These are phyloP conservation scores for Crossaster papposus DNA, from an alignment of 53 echinoderm and acorn worm species.

Conservation along the genomic window DNA sequence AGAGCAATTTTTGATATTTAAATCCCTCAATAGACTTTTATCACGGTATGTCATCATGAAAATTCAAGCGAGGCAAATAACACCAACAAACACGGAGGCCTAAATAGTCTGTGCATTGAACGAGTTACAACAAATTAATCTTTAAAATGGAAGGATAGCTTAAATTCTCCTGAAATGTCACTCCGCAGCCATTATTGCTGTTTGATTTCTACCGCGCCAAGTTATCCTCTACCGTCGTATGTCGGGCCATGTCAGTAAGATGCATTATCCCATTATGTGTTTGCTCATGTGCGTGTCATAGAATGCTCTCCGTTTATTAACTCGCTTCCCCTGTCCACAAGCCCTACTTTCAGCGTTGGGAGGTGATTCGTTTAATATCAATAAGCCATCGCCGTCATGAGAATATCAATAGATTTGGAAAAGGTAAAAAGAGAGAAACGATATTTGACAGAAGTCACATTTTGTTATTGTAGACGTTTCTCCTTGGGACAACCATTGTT, in stretches of 20 bases:
- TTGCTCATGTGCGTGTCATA: constrained; percentile 4
- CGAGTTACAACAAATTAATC: no score
- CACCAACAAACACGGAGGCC: no score
- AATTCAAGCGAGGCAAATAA: no score
- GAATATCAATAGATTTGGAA: neutral
- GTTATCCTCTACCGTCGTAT: neutral
- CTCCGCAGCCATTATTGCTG: neutral
- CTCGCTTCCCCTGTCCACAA: neutral
- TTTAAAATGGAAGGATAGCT: no score
- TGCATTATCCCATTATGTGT: neutral
- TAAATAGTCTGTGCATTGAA: no score
- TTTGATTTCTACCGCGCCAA: neutral
- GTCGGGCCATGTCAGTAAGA: neutral
- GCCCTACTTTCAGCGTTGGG: neutral
- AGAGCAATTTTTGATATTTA: neutral
- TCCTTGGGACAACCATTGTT: neutral
- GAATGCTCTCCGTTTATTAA: constrained; percentile 3
- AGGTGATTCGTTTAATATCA: neutral
- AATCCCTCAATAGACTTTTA: neutral
- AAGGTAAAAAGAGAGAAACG: neutral
- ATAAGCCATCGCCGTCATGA: neutral
- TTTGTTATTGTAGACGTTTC: neutral
- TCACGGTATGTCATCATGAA: no score
- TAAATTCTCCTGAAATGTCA: no score
- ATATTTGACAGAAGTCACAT: neutral